Base-by-base conservation (phyloP, 2,888 invertebrate genomes). In the Unio pictorum region DNA sequence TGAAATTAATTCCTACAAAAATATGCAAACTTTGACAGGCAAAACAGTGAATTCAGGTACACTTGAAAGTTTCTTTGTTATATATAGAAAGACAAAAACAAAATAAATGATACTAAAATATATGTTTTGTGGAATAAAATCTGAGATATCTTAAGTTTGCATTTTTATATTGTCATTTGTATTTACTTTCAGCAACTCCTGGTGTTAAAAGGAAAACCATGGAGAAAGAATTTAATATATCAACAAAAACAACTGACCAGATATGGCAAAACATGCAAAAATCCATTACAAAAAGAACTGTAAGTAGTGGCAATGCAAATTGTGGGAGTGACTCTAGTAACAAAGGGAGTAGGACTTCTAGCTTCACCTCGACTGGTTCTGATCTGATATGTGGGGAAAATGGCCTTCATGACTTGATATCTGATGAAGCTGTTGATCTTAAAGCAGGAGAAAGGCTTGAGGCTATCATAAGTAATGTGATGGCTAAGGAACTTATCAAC, bases 381-480 rank as follows among this genome's bases (percentile, higher is more conserved):
- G 64, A 73, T 26, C 78, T 78, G 61, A 64, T 76, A 4, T 70
- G 66, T 66, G 78, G 71, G 66, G 81, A 81, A 60, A 79, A 78
- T 64, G 79, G 79, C 11, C 71, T 78, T 55, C 70, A 78, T 8
- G 80, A 81, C 61, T 69, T 80, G n/a, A 74, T 80, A 68, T 75
- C 78, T 23, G 80, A 80, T 55, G 82, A 84, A 34, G 74, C 83
- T 34, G 75, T 82, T 59, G 85, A 86, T 76, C 79, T 85, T 62
- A 89, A 88, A 78, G 87, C 88, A 54, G 86, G 87, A 62, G 90
- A 90, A 70, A 80, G 88, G 71, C 82, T 90, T 71, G 90, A 90
- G 76, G 86, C 86, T 26, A 87, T 89, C 69, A 90, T 90, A 66
- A 90, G 86, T 75, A 88, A 86, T 72, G 89, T 90, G 81, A 89